Evolutionary conservation across 2,113 vertebrate species (phyloP), one percentile per base, ranked within the genome.

Genomic region (Tyto alba): DNA sequence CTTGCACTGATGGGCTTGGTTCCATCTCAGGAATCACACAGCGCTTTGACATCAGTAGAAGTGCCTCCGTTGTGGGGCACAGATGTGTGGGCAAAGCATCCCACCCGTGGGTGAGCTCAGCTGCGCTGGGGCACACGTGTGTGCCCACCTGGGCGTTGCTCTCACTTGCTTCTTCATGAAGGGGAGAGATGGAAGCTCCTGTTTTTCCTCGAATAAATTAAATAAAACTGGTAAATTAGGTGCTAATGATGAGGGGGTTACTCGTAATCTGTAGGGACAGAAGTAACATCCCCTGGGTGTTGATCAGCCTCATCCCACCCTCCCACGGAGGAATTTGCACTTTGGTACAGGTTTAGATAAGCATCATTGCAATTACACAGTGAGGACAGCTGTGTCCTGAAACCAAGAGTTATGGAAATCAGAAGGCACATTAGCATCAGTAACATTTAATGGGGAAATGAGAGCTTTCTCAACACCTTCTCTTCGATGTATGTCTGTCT

Each of bases 101-200:
- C 45, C 32, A 19, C 21, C 52, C 18, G 1, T 1, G 3, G 50
- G 32, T 19, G 50, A 64, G 55, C 83, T 71, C 40, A 25, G 60
- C 48, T 43, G 83, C 3, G 1, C n/a, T 6, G 0, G 47, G 63
- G 8, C 48, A n/a, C 19, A 4, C 2, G 2, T 1, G 12, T 27
- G 41, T 23, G 29, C 55, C 20, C 2, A 1, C 17, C 78, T 9
- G 12, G 29, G 66, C 6, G 2, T 7, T 55, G 63, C 56, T 69
- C 41, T 40, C 7, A 0, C 48, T 50, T 25, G 16, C n/a, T 60
- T 34, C 48, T 63, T 64, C 2, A 1, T 2, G 4, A 43, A 48
- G 43, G 15, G n/a, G 32, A 48, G 50, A 79, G 22, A 59, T 11
- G n/a, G 43, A 63, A 69, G 10, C 17, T 59, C n/a, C 17, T 1